These are phyloP conservation scores for Psilopsiagon aymara DNA, from an alignment of 2,113 vertebrate genomes.

Conservation along the genomic window DNA sequence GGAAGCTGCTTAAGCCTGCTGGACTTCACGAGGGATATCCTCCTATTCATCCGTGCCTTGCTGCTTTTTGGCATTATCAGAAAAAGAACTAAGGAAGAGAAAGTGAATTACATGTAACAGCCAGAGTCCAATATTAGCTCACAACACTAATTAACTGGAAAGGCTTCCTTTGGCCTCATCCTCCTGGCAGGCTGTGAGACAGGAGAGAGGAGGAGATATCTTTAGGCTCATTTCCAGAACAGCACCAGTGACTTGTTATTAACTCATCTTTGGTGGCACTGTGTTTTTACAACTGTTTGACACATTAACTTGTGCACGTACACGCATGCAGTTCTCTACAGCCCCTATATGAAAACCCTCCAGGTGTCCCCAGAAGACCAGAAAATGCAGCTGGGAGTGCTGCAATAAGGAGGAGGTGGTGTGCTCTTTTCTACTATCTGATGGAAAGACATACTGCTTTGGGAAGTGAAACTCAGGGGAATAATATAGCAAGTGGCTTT, in stretches of 20 bases:
- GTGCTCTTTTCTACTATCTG: neutral
- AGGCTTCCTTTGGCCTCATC: neutral
- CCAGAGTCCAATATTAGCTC: neutral
- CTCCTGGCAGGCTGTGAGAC: neutral
- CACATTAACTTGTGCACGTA: neutral
- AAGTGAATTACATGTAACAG: neutral
- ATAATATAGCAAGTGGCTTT: neutral
- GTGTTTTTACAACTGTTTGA: neutral
- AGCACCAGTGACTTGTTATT: neutral
- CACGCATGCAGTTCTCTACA: neutral
- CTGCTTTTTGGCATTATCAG: neutral
- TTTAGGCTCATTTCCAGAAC: neutral
- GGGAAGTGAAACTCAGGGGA: neutral
- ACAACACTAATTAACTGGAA: neutral
- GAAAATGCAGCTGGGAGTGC: neutral
- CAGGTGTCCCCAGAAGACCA: neutral
- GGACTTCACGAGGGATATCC: neutral
- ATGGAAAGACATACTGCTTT: neutral
- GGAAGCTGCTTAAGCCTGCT: neutral
- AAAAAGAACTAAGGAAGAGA: neutral
- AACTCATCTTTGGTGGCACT: rapidly evolving
- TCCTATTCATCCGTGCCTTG: neutral
- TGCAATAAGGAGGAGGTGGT: neutral
- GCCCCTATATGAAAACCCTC: rapidly evolving
- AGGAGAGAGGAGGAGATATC: neutral